Evolutionary conservation across 2,113 vertebrate species (phyloP), one percentile per base, ranked within the genome.

Genomic region (Oreochromis spilurus): DNA sequence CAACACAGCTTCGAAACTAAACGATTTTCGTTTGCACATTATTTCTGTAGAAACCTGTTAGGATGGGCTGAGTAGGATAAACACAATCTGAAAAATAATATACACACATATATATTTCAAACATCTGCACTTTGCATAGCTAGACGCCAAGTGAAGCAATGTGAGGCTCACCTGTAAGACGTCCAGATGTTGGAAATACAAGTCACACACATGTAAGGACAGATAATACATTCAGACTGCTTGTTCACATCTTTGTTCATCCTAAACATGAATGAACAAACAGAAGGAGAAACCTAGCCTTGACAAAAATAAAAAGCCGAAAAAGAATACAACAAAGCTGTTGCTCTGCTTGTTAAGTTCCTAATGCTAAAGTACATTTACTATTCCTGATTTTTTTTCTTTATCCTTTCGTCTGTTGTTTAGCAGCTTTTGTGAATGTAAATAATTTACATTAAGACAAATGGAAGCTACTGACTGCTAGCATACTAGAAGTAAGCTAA

Each of bases 231-330:
- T 4, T 81, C 9, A 81, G 7, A 75, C 12, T 7, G 29, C 50
- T 82, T 62, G 85, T 85, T 89, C 86, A 90, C 65, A 87, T 81
- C 84, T 83, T 81, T 80, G 79, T 45, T 84, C 70, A 80, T 57
- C 10, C 8, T 53, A 36, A 84, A 43, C 12, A 58, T 11, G 16
- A 82, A 82, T 26, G 12, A 75, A 57, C 62, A 72, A 83, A 9
- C 12, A 52, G 12, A 6, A 65, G 12, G 77, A 77, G 54, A 84
- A 75, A 36, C 26, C 4, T 8, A 21, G 19, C 11, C 53, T 48
- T 48, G 70, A 65, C 31, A 38, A 65, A n/a, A 65, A 5, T 26
- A 26, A 26, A 4, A 26, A 26, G 26, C 7, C 34, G 2, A 36
- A 8, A 36, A 45, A 50, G 16, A 50, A 19, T 8, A 50, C 48